Evolutionary conservation across 2,797 vertebrate genomes (phyloP).

Genomic region (Poecile montanus): DNA sequence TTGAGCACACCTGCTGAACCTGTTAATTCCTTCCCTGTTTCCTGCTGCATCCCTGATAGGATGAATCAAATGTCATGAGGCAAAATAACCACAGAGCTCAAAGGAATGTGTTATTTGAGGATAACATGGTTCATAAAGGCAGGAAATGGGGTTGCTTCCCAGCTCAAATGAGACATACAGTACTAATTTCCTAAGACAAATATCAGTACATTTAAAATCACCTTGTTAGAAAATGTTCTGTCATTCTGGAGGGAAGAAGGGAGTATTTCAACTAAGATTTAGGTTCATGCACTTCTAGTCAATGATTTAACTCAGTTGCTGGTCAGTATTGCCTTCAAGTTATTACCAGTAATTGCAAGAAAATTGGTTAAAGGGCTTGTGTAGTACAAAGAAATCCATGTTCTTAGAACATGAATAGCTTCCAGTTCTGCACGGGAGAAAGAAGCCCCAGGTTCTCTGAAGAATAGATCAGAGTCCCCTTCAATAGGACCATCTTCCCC

Average conservation of each 20-base stretch:
- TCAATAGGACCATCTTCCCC: neutral
- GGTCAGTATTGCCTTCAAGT: neutral
- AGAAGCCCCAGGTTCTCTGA: neutral
- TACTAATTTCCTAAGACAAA: neutral
- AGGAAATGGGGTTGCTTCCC: conserved; percentile 15
- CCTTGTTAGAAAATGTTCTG: neutral
- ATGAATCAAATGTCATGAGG: neutral
- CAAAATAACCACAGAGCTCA: neutral
- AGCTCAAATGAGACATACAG: neutral
- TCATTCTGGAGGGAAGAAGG: neutral
- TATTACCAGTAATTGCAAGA: neutral
- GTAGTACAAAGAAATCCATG: neutral
- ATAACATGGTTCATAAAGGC: neutral
- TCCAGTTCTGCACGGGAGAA: neutral
- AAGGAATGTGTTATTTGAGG: neutral
- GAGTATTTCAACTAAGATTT: neutral
- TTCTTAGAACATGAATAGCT: neutral
- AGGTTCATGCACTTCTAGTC: neutral
- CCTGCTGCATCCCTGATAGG: neutral
- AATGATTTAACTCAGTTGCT: neutral
- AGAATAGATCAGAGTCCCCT: neutral
- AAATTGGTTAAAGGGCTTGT: neutral
- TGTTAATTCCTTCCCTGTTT: conserved; percentile 5
- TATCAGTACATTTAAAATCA: neutral
- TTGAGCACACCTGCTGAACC: conserved; percentile 4